Evolutionary conservation across 2,113 vertebrate species (phyloP).

Genomic region (Callithrix jacchus): DNA sequence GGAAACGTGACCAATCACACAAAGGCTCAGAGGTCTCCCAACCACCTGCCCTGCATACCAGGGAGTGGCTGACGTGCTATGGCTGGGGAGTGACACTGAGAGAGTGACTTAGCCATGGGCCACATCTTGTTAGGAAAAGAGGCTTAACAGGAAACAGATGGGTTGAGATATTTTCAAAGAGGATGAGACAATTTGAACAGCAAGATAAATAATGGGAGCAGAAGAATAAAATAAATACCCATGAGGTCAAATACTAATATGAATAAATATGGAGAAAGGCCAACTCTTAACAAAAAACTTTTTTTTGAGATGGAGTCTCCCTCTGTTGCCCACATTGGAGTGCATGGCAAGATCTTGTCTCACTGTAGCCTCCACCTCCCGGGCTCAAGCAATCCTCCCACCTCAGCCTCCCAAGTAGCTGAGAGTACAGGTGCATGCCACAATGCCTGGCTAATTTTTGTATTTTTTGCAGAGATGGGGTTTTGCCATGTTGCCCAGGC

Average conservation of each 20-base stretch:
- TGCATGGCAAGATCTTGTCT: no score
- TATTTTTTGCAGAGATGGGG: no score
- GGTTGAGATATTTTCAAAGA: not conserved
- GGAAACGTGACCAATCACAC: not conserved
- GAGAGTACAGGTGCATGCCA: no score
- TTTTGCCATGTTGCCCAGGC: no score
- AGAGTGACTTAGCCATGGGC: not conserved
- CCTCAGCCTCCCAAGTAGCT: no score
- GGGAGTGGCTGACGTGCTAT: not conserved
- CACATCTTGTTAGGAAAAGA: not conserved
- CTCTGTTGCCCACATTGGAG: no score
- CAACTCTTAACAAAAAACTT: not conserved
- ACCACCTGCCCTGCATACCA: not conserved
- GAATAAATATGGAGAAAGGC: not conserved
- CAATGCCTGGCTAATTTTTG: no score
- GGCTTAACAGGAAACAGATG: conserved; percentile 50
- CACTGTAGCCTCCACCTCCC: no score
- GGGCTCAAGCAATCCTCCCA: no score
- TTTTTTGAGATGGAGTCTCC: no score
- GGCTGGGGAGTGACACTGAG: not conserved
- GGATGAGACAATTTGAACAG: not conserved
- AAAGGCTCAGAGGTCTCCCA: not conserved
- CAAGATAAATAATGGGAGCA: not conserved
- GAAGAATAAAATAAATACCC: not conserved
- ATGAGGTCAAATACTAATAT: not conserved